phyloP scores from a whole-genome alignment of 2,113 vertebrate genomes.

The Plestiodon gilberti region DNA sequence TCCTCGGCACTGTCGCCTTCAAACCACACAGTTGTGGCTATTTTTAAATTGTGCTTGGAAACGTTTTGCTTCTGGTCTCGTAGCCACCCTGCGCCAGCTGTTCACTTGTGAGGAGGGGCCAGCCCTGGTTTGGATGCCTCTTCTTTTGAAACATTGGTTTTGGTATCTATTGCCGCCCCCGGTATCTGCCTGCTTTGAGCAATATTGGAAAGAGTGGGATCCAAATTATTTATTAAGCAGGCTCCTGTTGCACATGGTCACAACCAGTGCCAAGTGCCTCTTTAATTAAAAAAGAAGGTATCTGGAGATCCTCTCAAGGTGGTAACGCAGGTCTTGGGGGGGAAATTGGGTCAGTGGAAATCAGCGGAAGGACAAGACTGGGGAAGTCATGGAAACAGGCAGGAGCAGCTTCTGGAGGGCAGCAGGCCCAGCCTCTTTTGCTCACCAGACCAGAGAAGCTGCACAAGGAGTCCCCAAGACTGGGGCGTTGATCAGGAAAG shows the following conservation, averaged over 20 bases:
- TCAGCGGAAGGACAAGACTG: background rate
- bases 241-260: too few relatives aligned
- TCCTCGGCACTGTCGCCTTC: conserved; percentile 12
- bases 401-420: background rate
- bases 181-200: accelerated
- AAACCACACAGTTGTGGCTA: conserved; percentile 23
- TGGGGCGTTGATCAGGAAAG: too few relatives aligned
- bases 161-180: background rate
- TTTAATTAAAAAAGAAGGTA: too few relatives aligned
- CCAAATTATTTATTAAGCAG: background rate
- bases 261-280: too few relatives aligned
- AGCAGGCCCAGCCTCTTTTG: background rate
- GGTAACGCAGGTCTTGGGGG: background rate
- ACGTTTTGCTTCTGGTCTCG: background rate
- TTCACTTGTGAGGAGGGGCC: background rate
- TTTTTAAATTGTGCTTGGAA: conserved; percentile 19
- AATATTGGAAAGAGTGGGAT: background rate
- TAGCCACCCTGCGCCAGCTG: background rate
- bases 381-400: background rate
- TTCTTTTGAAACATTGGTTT: conserved; percentile 12
- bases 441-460: background rate
- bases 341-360: background rate
- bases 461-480: too few relatives aligned
- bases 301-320: background rate
- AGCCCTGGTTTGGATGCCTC: background rate